phyloP scores from a whole-genome alignment of 53 echinoderm and acorn worm species.

The Henricia sp. region DNA sequence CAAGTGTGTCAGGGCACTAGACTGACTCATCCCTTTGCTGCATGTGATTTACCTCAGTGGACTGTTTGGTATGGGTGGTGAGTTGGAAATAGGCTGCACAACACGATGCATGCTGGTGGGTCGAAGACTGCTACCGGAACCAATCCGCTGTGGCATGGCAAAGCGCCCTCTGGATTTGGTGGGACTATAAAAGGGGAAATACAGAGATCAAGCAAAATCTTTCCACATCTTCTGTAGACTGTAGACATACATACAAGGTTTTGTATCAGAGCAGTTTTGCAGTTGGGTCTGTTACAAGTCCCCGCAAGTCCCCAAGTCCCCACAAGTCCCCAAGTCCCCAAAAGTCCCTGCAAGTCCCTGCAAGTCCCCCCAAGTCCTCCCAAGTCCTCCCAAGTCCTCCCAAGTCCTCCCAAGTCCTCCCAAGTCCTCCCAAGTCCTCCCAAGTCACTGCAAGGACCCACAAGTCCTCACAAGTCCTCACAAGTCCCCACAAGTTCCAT shows the following conservation, averaged over 20 bases:
- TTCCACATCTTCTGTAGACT: background rate
- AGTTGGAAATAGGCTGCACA: slow-evolving; percentile 90
- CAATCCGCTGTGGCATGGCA: slow-evolving; percentile 74
- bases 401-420: no score
- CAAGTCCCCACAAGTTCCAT: no score
- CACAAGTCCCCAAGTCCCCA: no score
- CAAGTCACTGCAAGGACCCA: no score
- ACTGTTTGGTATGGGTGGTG: slow-evolving; percentile 99
- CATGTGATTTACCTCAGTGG: slow-evolving; percentile 81
- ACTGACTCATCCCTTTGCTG: background rate
- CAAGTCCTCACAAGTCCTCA: no score
- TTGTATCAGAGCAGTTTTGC: no score
- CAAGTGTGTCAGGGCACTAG: background rate
- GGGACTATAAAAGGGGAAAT: slow-evolving; percentile 58
- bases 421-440: no score
- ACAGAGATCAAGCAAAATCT: background rate
- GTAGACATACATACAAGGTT: background rate
- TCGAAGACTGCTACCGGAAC: slow-evolving; percentile 74
- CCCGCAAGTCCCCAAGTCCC: no score
- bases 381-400: no score
- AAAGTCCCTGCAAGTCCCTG: no score
- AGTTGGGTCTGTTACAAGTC: no score
- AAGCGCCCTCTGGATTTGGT: slow-evolving; percentile 87
- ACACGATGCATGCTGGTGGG: slow-evolving; percentile 88
- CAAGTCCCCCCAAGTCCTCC: no score